Conservation (phyloP, 1,140 invertebrate species). For the Copidosoma floridanum region DNA sequence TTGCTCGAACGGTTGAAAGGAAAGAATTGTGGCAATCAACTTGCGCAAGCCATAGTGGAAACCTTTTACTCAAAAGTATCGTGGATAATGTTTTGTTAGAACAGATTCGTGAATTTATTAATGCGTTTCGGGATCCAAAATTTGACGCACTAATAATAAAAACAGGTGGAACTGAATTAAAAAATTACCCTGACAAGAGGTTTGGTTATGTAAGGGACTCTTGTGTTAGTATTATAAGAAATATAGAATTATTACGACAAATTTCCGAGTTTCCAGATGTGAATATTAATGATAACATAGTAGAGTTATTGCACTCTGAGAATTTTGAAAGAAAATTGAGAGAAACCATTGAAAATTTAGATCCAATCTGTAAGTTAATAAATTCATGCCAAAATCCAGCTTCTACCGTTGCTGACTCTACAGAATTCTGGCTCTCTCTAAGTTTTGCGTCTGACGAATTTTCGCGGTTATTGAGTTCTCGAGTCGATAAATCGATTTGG, state of each 20-base stretch:
- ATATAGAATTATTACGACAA: neutral
- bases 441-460: neutral
- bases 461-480: neutral
- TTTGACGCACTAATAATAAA: neutral
- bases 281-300: neutral
- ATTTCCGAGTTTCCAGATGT: neutral
- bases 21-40: neutral
- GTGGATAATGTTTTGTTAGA: neutral
- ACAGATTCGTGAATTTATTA: neutral
- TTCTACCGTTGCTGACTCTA: neutral
- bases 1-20: neutral
- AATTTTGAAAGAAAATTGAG: neutral
- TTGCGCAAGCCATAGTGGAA: neutral
- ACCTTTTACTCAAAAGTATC: neutral
- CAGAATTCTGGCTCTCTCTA: neutral
- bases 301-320: neutral
- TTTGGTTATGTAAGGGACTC: neutral
- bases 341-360: neutral
- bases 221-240: conserved; percentile 1
- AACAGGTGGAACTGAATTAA: neutral
- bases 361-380: neutral
- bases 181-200: neutral
- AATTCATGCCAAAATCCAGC: neutral
- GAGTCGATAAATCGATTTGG: neutral
- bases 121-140: neutral